Conservation (phyloP, 2,113 vertebrate genomes). For the Nestor notabilis region DNA sequence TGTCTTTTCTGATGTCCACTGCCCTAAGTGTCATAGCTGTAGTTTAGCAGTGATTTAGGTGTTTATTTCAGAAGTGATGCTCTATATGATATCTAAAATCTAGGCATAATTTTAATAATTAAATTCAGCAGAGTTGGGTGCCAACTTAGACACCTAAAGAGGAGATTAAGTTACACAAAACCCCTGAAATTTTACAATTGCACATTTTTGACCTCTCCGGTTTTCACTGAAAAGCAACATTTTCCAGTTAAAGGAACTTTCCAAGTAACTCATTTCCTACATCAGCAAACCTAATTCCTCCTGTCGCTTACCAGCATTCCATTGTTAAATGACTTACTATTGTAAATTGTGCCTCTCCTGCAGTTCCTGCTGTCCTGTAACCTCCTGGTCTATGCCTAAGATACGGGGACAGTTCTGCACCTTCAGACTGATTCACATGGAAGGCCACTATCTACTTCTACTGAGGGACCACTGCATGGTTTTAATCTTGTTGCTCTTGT, state of each 20-base stretch:
- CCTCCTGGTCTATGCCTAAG: not conserved
- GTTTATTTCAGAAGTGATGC: not conserved
- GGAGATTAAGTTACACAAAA: not conserved
- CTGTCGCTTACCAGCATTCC: not conserved
- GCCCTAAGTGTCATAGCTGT: not conserved
- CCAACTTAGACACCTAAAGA: not conserved
- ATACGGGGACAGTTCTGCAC: rapidly evolving
- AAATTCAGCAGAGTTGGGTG: not conserved
- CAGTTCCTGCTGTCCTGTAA: not conserved
- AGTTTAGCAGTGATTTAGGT: not conserved
- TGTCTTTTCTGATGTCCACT: not conserved
- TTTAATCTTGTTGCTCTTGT: not conserved
- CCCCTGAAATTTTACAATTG: not conserved
- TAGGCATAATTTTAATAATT: not conserved
- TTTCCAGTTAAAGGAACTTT: not conserved
- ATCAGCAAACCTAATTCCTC: not conserved
- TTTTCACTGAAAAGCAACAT: not conserved
- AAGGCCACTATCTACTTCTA: not conserved
- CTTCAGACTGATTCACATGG: not conserved
- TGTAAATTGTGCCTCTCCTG: not conserved
- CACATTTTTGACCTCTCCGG: not conserved
- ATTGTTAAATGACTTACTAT: not conserved
- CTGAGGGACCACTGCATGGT: not conserved
- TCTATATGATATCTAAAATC: not conserved
- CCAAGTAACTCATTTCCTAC: not conserved